A percentile compares a stretch with the other conserved stretches of the same genome.
phyloP scores from a whole-genome alignment of 1,140 invertebrate species.

The Diuraphis noxia region DNA sequence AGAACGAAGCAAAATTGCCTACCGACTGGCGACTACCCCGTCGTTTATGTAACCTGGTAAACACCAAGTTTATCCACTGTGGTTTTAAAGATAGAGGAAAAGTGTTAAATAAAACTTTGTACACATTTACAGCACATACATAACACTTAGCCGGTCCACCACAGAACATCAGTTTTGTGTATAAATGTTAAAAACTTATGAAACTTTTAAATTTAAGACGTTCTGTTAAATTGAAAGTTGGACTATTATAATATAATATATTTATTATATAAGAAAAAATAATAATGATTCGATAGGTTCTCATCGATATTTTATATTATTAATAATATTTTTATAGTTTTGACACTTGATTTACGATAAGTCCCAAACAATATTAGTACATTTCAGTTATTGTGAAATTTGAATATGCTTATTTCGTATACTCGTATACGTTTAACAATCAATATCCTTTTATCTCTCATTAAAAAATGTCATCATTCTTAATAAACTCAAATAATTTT shows the following conservation, averaged over 20 bases:
- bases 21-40: not conserved
- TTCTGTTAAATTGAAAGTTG: not conserved
- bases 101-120: constrained; percentile 19
- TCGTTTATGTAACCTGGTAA: constrained; percentile 5
- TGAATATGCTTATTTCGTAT: not conserved
- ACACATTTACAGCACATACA: not conserved
- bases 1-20: not conserved
- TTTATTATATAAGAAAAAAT: not conserved
- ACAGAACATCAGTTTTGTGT: not conserved
- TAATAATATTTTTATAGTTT: not conserved
- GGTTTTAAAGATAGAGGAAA: not conserved
- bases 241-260: not conserved
- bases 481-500: not conserved
- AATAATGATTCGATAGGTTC: not conserved
- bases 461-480: not conserved
- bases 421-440: not conserved
- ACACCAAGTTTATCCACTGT: not conserved
- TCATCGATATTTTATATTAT: not conserved
- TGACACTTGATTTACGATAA: not conserved
- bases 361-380: not conserved
- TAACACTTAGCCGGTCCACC: not conserved
- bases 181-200: not conserved
- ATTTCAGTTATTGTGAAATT: not conserved
- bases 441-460: not conserved
- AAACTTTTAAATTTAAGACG: not conserved